Percentiles rank a stretch among this genome's conserved stretches.
Evolutionary conservation across 2,797 vertebrate species (phyloP).

Genomic region (Pitangus sulphuratus): DNA sequence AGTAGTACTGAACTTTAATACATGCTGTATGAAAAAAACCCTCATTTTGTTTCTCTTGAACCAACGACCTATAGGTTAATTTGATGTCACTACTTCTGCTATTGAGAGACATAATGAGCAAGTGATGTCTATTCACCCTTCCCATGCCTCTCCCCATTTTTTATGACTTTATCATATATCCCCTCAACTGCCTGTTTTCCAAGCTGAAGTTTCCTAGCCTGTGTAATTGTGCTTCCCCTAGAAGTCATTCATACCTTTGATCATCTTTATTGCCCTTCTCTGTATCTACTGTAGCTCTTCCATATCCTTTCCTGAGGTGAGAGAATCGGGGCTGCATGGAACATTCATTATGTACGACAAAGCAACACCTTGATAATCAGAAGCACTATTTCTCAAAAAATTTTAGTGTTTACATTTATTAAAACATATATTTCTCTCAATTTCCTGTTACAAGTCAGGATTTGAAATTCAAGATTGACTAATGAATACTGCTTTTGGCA

Average conservation of each 20-base stretch:
- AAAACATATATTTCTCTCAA: not conserved
- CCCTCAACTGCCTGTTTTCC: not conserved
- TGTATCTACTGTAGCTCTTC: not conserved
- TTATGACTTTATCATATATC: slow-evolving; percentile 4
- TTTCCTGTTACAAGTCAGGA: slow-evolving; percentile 4
- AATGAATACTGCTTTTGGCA: slow-evolving; percentile 7
- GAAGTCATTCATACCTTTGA: not conserved
- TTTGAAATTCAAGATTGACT: slow-evolving; percentile 6
- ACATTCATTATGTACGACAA: not conserved
- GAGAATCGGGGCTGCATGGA: not conserved
- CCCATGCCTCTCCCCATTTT: slow-evolving; percentile 36
- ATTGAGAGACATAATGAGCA: not conserved
- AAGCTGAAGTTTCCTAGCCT: not conserved
- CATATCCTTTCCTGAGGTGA: not conserved
- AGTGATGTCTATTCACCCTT: not conserved
- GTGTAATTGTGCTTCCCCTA: not conserved
- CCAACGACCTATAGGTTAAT: not conserved
- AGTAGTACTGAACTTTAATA: not conserved
- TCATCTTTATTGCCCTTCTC: not conserved
- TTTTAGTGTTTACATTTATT: not conserved
- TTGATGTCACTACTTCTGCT: not conserved
- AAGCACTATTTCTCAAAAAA: not conserved
- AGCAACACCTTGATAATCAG: not conserved
- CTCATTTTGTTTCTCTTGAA: not conserved
- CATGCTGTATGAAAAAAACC: rapidly evolving